A percentile compares a stretch with the other conserved stretches of the same genome.
These are phyloP conservation scores for Apeira syringaria DNA, from an alignment of 2,888 invertebrate species.

Conservation along the genomic window DNA sequence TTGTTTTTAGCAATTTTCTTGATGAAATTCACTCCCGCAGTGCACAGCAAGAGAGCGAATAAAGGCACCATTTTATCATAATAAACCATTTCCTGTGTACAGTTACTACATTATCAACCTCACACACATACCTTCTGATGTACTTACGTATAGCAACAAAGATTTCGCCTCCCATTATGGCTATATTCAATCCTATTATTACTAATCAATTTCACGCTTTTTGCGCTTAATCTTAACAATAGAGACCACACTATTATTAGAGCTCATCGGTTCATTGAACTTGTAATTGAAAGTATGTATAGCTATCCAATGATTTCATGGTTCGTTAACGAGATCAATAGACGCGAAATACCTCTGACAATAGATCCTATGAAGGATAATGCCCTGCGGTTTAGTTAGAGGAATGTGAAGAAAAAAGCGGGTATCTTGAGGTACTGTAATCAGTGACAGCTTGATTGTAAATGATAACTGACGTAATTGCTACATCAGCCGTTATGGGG, in stretches of 20 bases:
- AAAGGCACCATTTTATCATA: conserved; percentile 14
- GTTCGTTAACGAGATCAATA: conserved; percentile 38
- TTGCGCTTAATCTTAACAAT: conserved; percentile 13
- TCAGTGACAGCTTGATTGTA: conserved; percentile 2
- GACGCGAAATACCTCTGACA: conserved; percentile 20
- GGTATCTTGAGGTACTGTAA: neutral
- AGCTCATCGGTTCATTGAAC: conserved; percentile 30
- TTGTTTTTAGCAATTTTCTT: conserved; percentile 6
- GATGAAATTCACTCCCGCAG: conserved; percentile 15
- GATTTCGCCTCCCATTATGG: conserved; percentile 7
- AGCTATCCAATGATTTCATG: conserved; percentile 29
- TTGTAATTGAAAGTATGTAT: conserved; percentile 16
- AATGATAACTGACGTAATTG: conserved; percentile 3
- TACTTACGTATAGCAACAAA: neutral
- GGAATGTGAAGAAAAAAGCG: neutral
- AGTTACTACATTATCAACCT: conserved; percentile 1
- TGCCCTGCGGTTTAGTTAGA: conserved; percentile 6
- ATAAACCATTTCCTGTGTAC: conserved; percentile 12
- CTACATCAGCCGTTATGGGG: neutral
- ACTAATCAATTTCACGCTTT: conserved; percentile 17
- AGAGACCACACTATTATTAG: conserved; percentile 3
- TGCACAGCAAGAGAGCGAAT: conserved; percentile 10
- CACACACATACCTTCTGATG: neutral
- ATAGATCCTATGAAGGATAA: conserved; percentile 11
- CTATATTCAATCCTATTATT: conserved; percentile 12